A percentile compares a stretch with the other conserved stretches of the same genome.
Conservation (phyloP, 2,113 vertebrate genomes). For the Actinemys pallida region DNA sequence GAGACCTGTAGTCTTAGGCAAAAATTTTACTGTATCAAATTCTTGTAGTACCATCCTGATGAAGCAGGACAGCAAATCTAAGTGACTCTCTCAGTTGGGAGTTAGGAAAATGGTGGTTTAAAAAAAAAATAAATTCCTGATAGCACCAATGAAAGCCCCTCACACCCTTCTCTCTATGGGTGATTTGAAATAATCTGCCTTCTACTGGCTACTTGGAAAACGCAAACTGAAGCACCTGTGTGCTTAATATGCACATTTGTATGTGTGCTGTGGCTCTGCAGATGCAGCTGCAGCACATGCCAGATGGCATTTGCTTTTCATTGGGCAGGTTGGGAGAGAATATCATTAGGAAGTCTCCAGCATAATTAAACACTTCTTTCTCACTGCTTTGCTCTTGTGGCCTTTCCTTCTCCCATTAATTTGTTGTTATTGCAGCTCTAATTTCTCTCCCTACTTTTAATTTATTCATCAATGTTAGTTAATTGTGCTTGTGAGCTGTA, state of each 20-base stretch:
- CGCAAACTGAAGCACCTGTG: neutral
- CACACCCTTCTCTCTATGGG: neutral
- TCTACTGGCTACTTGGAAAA: neutral
- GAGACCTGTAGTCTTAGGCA: neutral
- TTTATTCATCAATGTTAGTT: slow-evolving; percentile 62
- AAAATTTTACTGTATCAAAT: neutral
- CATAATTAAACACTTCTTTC: neutral
- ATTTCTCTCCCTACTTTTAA: slow-evolving; percentile 30
- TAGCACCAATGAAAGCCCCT: rapidly evolving
- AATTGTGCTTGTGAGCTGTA: slow-evolving; percentile 30
- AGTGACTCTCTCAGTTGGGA: neutral
- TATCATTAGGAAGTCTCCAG: neutral
- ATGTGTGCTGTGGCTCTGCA: rapidly evolving
- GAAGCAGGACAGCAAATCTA: neutral
- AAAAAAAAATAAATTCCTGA: neutral
- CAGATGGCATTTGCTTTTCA: neutral
- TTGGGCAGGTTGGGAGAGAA: neutral
- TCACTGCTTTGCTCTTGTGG: neutral
- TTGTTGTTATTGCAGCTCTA: slow-evolving; percentile 3
- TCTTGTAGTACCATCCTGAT: neutral
- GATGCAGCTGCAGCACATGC: neutral
- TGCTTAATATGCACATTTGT: neutral
- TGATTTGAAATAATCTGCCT: neutral
- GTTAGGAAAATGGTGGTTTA: neutral
- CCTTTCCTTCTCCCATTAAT: neutral